These are phyloP conservation scores for Drosophila mojavensis DNA, from an alignment of 1,140 invertebrate species.

Conservation along the genomic window DNA sequence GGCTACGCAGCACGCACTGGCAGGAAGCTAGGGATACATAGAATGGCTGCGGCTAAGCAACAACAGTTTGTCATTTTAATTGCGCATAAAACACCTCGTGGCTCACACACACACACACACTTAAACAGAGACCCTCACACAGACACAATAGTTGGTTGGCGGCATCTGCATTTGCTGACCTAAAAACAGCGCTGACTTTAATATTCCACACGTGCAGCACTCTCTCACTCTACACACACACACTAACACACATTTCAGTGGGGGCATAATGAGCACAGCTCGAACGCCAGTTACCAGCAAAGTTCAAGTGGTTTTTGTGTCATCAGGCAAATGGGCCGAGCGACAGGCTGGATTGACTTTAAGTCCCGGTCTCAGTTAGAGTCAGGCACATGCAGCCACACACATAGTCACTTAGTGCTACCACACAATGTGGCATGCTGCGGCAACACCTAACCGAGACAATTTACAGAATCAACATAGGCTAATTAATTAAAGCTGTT, in stretches of 20 bases:
- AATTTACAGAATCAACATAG: constrained; percentile 62
- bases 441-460: constrained; percentile 23
- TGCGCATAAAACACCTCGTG: constrained; percentile 57
- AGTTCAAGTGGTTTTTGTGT: constrained; percentile 55
- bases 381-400: not conserved
- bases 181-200: constrained; percentile 62
- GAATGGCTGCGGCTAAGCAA: constrained; percentile 28
- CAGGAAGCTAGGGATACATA: not conserved
- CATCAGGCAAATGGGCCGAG: constrained; percentile 57
- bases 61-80: constrained; percentile 71
- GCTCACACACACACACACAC: constrained; percentile 8
- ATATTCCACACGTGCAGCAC: constrained; percentile 58
- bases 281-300: constrained; percentile 30
- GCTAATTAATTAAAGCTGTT: constrained; percentile 74
- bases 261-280: constrained; percentile 50
- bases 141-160: not conserved
- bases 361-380: constrained; percentile 1
- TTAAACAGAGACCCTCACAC: constrained; percentile 1
- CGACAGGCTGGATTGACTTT: constrained; percentile 28
- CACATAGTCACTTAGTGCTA: constrained; percentile 8
- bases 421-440: constrained; percentile 7
- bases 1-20: constrained; percentile 1
- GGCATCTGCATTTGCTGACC: constrained; percentile 48
- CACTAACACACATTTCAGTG: constrained; percentile 4
- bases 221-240: constrained; percentile 8